Conservation (phyloP, 2,113 vertebrate genomes). For the Cranoglanis bouderius region DNA sequence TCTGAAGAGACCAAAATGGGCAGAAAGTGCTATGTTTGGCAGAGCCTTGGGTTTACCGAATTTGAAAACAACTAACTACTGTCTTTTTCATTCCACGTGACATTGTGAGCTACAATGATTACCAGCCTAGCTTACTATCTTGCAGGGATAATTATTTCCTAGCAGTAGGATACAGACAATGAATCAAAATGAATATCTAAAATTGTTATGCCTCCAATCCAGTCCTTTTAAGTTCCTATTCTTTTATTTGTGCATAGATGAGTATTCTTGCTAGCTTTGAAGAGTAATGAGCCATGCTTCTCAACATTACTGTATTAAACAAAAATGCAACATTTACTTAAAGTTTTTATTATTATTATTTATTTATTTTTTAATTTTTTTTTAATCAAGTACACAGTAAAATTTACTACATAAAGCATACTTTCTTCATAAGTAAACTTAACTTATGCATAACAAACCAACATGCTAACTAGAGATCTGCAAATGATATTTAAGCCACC, state of each 20-base stretch:
- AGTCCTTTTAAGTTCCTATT: not conserved
- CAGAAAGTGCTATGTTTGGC: not conserved
- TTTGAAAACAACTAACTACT: not conserved
- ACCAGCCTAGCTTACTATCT: not conserved
- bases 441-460: not conserved
- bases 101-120: not conserved
- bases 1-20: not conserved
- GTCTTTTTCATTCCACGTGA: not conserved
- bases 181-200: not conserved
- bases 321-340: not conserved
- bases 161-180: not conserved
- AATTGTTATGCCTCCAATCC: not conserved
- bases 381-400: not conserved
- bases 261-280: not conserved
- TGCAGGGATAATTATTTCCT: not conserved
- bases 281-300: not conserved
- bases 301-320: not conserved
- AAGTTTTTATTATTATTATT: too few species aligned
- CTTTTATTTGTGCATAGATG: not conserved
- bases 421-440: not conserved
- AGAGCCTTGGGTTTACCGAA: not conserved
- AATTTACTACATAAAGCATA: not conserved
- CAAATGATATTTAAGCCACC: slow-evolving; percentile 23
- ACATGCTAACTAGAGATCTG: not conserved
- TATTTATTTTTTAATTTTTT: too few species aligned